These are phyloP conservation scores for Epizoanthus illoricatus DNA, from an alignment of 92 coral and sea anemone genomes.

Conservation along the genomic window DNA sequence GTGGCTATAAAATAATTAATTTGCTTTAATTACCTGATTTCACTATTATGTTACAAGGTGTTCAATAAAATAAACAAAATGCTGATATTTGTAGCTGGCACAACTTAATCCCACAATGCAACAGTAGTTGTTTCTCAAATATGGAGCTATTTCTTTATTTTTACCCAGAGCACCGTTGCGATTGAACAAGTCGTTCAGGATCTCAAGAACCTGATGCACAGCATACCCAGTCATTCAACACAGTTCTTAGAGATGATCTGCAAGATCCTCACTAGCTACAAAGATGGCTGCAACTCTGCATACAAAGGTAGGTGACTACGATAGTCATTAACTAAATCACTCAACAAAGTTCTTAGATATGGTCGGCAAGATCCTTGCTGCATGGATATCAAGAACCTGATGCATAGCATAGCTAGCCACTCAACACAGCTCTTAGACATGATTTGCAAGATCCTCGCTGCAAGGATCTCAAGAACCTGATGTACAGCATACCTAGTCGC, in stretches of 20 bases:
- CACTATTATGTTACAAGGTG: too few relatives aligned
- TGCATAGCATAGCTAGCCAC: slow-evolving; percentile 90
- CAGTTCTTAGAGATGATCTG: slow-evolving; percentile 96
- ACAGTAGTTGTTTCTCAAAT: too few relatives aligned
- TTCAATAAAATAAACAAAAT: too few relatives aligned
- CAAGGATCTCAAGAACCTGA: slow-evolving; percentile 69
- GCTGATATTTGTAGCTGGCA: too few relatives aligned
- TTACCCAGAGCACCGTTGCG: slow-evolving; percentile 78
- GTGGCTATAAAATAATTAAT: too few relatives aligned
- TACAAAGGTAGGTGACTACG: slow-evolving; percentile 66
- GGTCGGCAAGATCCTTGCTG: too few relatives aligned
- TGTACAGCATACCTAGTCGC: slow-evolving; percentile 89
- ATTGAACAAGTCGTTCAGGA: slow-evolving; percentile 90
- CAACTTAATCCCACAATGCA: too few relatives aligned
- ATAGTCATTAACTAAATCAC: too few relatives aligned
- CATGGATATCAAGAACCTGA: slow-evolving; percentile 68
- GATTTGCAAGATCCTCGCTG: slow-evolving; percentile 61
- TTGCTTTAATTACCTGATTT: too few relatives aligned
- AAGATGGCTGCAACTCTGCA: slow-evolving; percentile 76
- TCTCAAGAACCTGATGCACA: slow-evolving; percentile 88
- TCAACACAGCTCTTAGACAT: slow-evolving; percentile 90
- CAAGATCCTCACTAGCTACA: slow-evolving; percentile 78
- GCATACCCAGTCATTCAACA: slow-evolving; percentile 69
- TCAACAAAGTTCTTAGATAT: too few relatives aligned
- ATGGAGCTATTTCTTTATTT: neutral